phyloP scores from a whole-genome alignment of 2,888 invertebrate genomes.

The Euplexia lucipara region DNA sequence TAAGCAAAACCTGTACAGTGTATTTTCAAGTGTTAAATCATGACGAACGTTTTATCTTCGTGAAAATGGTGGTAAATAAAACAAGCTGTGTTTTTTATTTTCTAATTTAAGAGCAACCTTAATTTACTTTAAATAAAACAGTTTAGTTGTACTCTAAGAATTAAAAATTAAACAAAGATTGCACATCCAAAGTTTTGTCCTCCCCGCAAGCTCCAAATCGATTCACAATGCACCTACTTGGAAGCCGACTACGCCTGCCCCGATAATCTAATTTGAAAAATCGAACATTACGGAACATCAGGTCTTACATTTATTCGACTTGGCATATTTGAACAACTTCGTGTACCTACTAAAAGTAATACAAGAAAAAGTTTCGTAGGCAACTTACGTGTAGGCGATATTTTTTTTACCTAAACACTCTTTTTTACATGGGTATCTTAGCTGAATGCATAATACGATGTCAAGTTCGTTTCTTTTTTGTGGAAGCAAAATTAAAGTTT shows the following conservation, averaged over 20 bases:
- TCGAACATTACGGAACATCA: slow-evolving; percentile 60
- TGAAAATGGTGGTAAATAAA: too few relatives aligned
- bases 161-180: too few relatives aligned
- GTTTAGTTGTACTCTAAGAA: too few relatives aligned
- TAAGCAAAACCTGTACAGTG: too few relatives aligned
- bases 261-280: slow-evolving; percentile 68
- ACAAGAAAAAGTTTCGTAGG: slow-evolving; percentile 51
- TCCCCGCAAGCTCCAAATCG: slow-evolving; percentile 71
- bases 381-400: too few relatives aligned
- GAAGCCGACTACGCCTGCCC: slow-evolving; percentile 44
- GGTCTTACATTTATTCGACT: slow-evolving; percentile 51
- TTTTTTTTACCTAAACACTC: too few relatives aligned
- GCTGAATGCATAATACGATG: slow-evolving; percentile 31
- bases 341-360: slow-evolving; percentile 47
- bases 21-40: too few relatives aligned
- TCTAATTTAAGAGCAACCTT: too few relatives aligned
- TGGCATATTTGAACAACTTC: slow-evolving; percentile 51
- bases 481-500: slow-evolving; percentile 10
- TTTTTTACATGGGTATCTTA: too few relatives aligned
- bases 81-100: too few relatives aligned
- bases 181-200: slow-evolving; percentile 63
- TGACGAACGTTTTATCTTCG: too few relatives aligned
- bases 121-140: too few relatives aligned
- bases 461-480: slow-evolving; percentile 30
- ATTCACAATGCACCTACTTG: slow-evolving; percentile 64